These are phyloP conservation scores for Neuroscelio doddi DNA, from an alignment of 2,888 invertebrate species.

Conservation along the genomic window DNA sequence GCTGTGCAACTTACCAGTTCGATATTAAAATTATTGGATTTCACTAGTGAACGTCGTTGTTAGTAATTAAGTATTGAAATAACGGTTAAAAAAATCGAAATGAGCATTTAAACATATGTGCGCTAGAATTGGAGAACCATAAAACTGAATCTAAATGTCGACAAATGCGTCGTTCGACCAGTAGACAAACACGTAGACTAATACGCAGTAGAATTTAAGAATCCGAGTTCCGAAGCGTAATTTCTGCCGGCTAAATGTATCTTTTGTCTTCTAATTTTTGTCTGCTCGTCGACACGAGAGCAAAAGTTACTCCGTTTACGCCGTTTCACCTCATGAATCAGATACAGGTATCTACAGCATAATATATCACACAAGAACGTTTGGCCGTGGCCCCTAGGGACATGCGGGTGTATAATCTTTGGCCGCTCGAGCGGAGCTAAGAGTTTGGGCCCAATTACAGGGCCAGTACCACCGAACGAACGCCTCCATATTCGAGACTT, in stretches of 20 bases:
- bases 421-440: slow-evolving; percentile 67
- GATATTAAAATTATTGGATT: no score
- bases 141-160: no score
- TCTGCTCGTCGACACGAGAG: slow-evolving; percentile 2
- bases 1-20: no score
- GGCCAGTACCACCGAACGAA: slow-evolving; percentile 69
- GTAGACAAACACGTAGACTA: no score
- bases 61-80: no score
- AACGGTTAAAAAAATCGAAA: no score
- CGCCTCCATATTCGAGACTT: slow-evolving; percentile 65
- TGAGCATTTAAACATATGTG: no score
- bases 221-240: background rate
- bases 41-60: no score
- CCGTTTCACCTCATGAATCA: slow-evolving; percentile 69
- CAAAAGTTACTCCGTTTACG: slow-evolving; percentile 67
- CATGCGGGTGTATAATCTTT: slow-evolving; percentile 72
- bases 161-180: no score
- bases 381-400: slow-evolving; percentile 68
- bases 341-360: slow-evolving; percentile 69
- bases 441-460: slow-evolving; percentile 72
- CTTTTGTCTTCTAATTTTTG: background rate
- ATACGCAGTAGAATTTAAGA: no score
- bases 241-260: background rate
- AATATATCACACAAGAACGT: slow-evolving; percentile 70
- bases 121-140: no score